Base-by-base conservation (phyloP, 2,113 vertebrate species). In the Galbula dea region DNA sequence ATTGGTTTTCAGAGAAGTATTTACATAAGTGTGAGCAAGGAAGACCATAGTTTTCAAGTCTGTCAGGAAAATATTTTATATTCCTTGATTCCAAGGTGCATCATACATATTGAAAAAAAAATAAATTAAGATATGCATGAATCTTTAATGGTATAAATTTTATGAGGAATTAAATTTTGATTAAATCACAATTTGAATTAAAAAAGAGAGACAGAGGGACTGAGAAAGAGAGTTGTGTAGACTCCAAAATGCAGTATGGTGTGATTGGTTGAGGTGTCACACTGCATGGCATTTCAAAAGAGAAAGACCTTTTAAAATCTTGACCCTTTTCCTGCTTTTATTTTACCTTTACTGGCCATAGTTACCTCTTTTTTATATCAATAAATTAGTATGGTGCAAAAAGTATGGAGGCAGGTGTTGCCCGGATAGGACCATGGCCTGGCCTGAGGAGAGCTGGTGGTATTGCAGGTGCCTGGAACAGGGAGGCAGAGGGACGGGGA, bases 371-470 rank as follows among this genome's bases (percentile, higher is more conserved):
- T 55, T 68, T 62, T 15, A 45, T 78, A 58, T 30, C 39, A 51
- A 66, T 72, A 41, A 67, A 26, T 98, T 80, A 99, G 97, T 99
- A 99, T 0, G 99, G 99, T 16, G 98, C 92, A 82, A 99, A 99
- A 79, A 99, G 98, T 83, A 99, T 98, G 20, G 99, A 99, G 59
- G 98, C 97, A 3, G 98, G 98, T 7, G 98, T 98, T 3, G 98
- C 96, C 36, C 99, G 98, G 66, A 99, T 98, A 78, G 99, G 99
- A 67, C 99, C 99, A 0, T 98, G 99, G 45, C 98, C 98, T 0
- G 99, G 98, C 89, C 98, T 97, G 85, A 99, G 97, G 82, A 99
- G 98, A 48, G 99, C 98, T 8, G 98, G 97, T 2, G 98, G 96
- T 39, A 99, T 97, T 19, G 97, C 97, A 3, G 98, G 85, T 0